These are phyloP conservation scores for Gymnocephalus cernua DNA, from an alignment of 2,113 vertebrate genomes.

Conservation along the genomic window DNA sequence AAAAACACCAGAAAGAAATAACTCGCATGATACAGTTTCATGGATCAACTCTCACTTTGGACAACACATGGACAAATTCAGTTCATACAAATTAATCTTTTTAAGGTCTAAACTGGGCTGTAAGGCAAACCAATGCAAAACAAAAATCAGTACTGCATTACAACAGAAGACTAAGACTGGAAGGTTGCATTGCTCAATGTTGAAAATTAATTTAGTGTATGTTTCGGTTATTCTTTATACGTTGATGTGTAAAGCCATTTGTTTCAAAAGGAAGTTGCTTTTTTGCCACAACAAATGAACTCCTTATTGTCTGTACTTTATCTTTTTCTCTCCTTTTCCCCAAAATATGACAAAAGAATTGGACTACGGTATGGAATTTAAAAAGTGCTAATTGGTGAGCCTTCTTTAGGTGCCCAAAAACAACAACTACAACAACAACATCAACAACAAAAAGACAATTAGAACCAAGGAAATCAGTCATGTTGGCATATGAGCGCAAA, in stretches of 20 bases:
- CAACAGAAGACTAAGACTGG: not conserved
- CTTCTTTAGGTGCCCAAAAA: constrained; percentile 41
- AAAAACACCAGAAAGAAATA: constrained; percentile 49
- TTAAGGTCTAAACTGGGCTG: constrained; percentile 34
- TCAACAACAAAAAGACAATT: constrained; percentile 37
- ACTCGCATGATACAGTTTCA: constrained; percentile 42
- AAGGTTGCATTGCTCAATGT: not conserved
- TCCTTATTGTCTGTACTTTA: constrained; percentile 8
- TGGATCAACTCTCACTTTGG: constrained; percentile 53
- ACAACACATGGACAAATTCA: constrained; percentile 43
- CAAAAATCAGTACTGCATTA: not conserved
- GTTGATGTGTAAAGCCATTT: not conserved
- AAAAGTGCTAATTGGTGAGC: constrained; percentile 74
- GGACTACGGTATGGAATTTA: constrained; percentile 22
- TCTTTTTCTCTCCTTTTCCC: not conserved
- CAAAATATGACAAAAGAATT: constrained; percentile 17
- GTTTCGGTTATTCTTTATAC: constrained; percentile 3
- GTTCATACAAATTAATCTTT: constrained; percentile 5
- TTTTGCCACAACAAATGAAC: not conserved
- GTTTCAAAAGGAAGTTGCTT: constrained; percentile 1
- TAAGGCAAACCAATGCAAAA: constrained; percentile 33
- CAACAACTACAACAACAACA: constrained; percentile 34
- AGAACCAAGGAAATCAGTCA: constrained; percentile 32
- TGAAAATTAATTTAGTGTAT: not conserved
- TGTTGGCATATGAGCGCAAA: constrained; percentile 18